Evolutionary conservation across 2,888 invertebrate genomes (phyloP).

Genomic region (Lasioglossum villosulum): DNA sequence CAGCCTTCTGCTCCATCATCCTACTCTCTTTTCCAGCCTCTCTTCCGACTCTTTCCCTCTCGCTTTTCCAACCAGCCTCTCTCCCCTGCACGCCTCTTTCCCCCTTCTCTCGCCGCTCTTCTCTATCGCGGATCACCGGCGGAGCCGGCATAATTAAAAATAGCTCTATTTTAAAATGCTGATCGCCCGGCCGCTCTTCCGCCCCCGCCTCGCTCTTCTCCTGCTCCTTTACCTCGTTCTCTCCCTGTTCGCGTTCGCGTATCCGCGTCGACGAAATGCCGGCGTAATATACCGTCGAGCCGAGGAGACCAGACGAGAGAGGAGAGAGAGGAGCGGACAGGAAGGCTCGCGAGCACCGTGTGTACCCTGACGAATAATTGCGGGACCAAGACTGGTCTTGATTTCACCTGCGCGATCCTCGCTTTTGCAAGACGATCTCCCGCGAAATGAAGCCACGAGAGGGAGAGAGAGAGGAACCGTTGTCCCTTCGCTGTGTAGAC

Average conservation of each 20-base stretch:
- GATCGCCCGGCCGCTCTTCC: conserved; percentile 62
- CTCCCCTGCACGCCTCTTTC: not conserved
- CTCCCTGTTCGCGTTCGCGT: conserved; percentile 8
- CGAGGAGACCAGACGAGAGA: not conserved
- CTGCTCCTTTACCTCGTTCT: not conserved
- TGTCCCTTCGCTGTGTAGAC: not conserved
- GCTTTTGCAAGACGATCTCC: conserved; percentile 22
- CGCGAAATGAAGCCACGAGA: conserved; percentile 32
- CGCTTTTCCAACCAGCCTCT: not conserved
- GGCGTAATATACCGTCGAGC: conserved; percentile 34
- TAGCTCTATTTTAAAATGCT: conserved; percentile 81
- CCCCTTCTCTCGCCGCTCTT: conserved; percentile 7
- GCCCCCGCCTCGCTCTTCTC: not conserved
- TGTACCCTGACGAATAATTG: conserved; percentile 47
- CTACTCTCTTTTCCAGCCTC: conserved; percentile 60
- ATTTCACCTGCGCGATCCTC: conserved; percentile 12
- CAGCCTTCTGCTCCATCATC: conserved; percentile 62
- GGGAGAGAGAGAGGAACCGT: not conserved
- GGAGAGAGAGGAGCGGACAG: not conserved
- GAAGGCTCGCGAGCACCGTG: conserved; percentile 18
- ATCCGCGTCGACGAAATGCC: conserved; percentile 34
- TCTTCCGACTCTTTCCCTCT: not conserved
- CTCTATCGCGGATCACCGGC: conserved; percentile 68
- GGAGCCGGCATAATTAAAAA: conserved; percentile 83
- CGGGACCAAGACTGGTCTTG: conserved; percentile 17